Percentiles rank a stretch among this genome's conserved stretches.
These are phyloP conservation scores for Lanius ludovicianus DNA, from an alignment of 2,113 vertebrate species.

Conservation along the genomic window DNA sequence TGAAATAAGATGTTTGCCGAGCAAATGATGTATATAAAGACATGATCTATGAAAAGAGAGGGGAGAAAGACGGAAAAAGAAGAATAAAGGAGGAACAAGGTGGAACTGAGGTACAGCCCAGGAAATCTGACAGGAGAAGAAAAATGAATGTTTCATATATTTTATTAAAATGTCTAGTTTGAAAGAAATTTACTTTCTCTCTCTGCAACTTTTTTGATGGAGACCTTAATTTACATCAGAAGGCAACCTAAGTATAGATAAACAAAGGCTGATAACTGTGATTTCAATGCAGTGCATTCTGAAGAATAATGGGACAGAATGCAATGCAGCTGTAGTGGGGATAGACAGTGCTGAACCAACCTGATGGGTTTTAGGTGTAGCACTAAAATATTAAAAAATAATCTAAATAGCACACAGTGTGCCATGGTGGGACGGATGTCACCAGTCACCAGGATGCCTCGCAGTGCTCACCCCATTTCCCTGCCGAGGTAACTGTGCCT, in stretches of 20 bases:
- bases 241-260: neutral
- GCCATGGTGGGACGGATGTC: neutral
- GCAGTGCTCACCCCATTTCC: neutral
- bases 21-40: neutral
- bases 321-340: rapidly evolving
- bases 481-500: rapidly evolving
- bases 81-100: neutral
- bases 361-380: neutral
- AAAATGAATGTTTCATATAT: neutral
- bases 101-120: neutral
- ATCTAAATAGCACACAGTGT: neutral
- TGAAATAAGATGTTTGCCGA: neutral
- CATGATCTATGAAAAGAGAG: neutral
- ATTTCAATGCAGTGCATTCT: neutral
- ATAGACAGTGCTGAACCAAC: neutral
- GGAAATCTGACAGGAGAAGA: neutral
- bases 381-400: neutral
- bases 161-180: neutral
- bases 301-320: neutral
- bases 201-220: neutral
- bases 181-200: neutral
- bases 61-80: neutral
- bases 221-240: neutral
- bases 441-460: neutral
- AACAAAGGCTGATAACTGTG: neutral